phyloP scores from a whole-genome alignment of 1,140 invertebrate genomes.

The Danaus plexippus region DNA sequence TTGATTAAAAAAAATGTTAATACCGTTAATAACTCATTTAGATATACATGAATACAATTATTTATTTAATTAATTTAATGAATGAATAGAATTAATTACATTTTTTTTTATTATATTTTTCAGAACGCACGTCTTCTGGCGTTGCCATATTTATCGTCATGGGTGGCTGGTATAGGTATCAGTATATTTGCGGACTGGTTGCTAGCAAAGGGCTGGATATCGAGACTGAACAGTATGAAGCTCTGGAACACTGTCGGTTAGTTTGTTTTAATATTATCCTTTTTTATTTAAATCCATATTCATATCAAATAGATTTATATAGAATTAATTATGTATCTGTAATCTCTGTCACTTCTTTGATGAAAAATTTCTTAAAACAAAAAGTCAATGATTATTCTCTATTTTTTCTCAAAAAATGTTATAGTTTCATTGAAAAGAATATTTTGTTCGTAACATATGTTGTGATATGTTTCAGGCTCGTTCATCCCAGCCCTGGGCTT shows the following conservation, averaged over 20 bases:
- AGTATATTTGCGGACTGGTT: slow-evolving; percentile 82
- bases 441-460: not conserved
- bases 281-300: not conserved
- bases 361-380: too few species aligned
- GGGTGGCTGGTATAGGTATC: slow-evolving; percentile 79
- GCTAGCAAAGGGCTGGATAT: slow-evolving; percentile 75
- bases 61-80: too few species aligned
- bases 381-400: not conserved
- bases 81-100: not conserved
- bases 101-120: slow-evolving; percentile 28
- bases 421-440: too few species aligned
- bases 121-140: slow-evolving; percentile 86
- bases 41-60: not conserved
- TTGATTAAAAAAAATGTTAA: too few species aligned
- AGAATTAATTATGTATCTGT: too few species aligned
- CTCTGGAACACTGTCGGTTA: slow-evolving; percentile 82
- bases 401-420: not conserved
- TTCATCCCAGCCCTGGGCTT: slow-evolving; percentile 82
- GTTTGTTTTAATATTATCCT: slow-evolving; percentile 17
- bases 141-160: slow-evolving; percentile 83
- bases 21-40: slow-evolving; percentile 2
- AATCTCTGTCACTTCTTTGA: too few species aligned
- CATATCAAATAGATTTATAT: too few species aligned
- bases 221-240: slow-evolving; percentile 79
- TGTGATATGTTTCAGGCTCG: slow-evolving; percentile 67